A percentile compares a stretch with the other conserved stretches of the same genome.
phyloP scores from a whole-genome alignment of 2,888 invertebrate genomes.

The Lasioglossum oenotherae region DNA sequence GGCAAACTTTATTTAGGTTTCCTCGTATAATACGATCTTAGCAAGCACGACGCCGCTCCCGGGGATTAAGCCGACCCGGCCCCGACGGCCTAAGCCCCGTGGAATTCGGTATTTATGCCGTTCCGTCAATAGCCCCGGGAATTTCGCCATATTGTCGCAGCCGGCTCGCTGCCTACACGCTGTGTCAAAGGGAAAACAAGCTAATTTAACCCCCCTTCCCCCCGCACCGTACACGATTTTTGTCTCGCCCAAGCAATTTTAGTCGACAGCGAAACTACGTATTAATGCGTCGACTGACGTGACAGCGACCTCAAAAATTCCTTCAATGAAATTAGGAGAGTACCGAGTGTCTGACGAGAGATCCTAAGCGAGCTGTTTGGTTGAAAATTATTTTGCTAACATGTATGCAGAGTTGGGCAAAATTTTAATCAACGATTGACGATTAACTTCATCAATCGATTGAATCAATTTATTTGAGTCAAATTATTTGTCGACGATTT shows the following conservation, averaged over 20 bases:
- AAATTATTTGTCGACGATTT: no score
- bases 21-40: conserved; percentile 45
- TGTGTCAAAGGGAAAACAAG: conserved; percentile 14
- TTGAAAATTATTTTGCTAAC: no score
- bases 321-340: not conserved
- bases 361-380: no score
- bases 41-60: not conserved
- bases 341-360: no score
- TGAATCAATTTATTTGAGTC: no score
- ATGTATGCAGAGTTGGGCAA: no score
- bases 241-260: not conserved
- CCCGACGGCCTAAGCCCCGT: conserved; percentile 9
- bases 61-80: conserved; percentile 11
- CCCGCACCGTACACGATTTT: not conserved
- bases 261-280: not conserved
- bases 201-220: conserved; percentile 25
- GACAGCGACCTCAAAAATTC: not conserved
- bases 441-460: no score
- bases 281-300: not conserved
- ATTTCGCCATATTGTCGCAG: conserved; percentile 14
- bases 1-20: conserved; percentile 34
- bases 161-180: not conserved
- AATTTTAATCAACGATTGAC: no score
- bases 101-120: conserved; percentile 37
- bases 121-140: conserved; percentile 13